Evolutionary conservation across 2,113 vertebrate species (phyloP).

Genomic region (Urocitellus parryii): DNA sequence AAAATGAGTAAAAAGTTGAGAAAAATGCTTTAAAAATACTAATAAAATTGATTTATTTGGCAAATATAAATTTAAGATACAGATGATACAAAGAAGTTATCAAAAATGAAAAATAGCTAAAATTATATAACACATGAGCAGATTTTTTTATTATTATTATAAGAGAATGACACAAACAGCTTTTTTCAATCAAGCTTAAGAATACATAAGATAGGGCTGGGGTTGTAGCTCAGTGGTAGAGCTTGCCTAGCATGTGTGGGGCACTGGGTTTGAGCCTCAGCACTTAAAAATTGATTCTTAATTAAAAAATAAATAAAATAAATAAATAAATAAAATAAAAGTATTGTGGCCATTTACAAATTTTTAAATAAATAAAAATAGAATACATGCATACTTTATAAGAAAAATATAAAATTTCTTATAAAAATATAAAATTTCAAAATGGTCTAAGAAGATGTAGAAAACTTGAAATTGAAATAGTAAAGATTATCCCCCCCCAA

Average conservation of each 20-base stretch:
- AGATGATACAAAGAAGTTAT: neutral
- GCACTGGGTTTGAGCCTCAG: no score
- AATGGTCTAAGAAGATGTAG: conserved; percentile 3
- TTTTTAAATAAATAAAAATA: no score
- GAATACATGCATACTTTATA: conserved; percentile 28
- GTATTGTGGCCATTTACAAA: no score
- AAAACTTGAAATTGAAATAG: conserved; percentile 44
- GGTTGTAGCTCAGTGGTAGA: no score
- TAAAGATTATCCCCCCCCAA: neutral
- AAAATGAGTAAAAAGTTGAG: neutral
- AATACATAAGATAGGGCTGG: neutral
- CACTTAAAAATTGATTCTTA: no score
- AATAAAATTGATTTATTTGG: conserved; percentile 45
- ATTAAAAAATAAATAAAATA: no score
- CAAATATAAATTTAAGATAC: conserved; percentile 36
- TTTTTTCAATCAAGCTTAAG: conserved; percentile 19
- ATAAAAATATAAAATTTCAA: conserved; percentile 53
- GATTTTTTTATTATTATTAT: neutral
- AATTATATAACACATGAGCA: neutral
- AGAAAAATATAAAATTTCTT: conserved; percentile 44
- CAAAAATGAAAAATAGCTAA: neutral
- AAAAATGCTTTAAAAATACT: neutral
- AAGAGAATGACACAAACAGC: conserved; percentile 14
- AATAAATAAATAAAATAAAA: no score
- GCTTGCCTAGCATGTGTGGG: no score